phyloP scores from a whole-genome alignment of 1,140 invertebrate genomes.

The Theocolax elegans region DNA sequence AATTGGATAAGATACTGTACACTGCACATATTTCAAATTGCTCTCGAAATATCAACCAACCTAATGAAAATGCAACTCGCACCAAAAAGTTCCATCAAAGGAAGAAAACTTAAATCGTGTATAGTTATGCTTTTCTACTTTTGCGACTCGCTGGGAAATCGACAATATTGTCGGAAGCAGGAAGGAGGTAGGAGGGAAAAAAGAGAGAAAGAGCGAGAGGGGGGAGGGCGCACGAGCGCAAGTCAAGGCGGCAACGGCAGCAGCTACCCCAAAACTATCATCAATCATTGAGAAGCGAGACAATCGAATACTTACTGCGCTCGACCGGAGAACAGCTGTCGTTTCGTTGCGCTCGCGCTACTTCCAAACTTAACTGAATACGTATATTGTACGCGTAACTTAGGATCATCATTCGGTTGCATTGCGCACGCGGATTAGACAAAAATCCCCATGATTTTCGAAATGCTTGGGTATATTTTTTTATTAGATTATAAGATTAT shows the following conservation, averaged over 20 bases:
- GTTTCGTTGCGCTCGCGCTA: conserved; percentile 57
- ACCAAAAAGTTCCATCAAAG: too few species aligned
- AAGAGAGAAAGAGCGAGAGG: conserved; percentile 50
- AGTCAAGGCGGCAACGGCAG: conserved; percentile 48
- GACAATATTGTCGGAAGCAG: conserved; percentile 28
- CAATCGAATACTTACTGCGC: conserved; percentile 64
- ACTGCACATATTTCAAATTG: too few species aligned
- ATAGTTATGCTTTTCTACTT: conserved; percentile 22
- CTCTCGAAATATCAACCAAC: too few species aligned
- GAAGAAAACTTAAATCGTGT: too few species aligned
- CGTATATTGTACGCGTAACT: too few species aligned
- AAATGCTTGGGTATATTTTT: too few species aligned
- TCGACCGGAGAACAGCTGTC: conserved; percentile 66
- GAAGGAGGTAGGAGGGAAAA: conserved; percentile 50
- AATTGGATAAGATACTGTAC: too few species aligned
- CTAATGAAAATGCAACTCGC: too few species aligned
- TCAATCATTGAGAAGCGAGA: conserved; percentile 68
- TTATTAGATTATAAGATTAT: too few species aligned
- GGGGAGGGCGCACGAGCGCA: conserved; percentile 24
- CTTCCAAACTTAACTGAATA: not conserved
- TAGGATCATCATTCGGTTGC: too few species aligned
- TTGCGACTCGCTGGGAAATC: conserved; percentile 1
- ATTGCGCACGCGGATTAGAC: too few species aligned
- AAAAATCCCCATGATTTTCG: too few species aligned
- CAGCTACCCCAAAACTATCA: conserved; percentile 64